phyloP scores from a whole-genome alignment of 2,888 invertebrate genomes.

The Brachylomia viminalis region DNA sequence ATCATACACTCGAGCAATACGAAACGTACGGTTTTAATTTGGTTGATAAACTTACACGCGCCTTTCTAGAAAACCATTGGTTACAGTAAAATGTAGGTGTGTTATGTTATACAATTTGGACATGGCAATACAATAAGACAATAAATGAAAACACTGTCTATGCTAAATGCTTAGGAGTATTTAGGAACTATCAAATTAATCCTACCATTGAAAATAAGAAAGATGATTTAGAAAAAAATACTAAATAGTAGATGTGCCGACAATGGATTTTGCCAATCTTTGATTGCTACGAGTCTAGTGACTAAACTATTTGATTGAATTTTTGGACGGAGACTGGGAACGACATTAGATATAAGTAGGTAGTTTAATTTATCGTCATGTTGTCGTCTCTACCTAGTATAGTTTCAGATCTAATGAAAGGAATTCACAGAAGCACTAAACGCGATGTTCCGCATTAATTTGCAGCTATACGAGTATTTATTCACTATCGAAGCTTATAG shows the following conservation, averaged over 20 bases:
- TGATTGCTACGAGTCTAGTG: neutral
- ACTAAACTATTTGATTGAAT: no score
- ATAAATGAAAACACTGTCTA: neutral
- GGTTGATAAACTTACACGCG: slow-evolving; percentile 9
- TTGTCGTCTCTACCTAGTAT: neutral
- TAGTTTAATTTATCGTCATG: no score
- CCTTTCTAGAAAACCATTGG: slow-evolving; percentile 22
- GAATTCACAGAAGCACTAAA: neutral
- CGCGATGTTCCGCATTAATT: neutral
- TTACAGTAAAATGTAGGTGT: neutral
- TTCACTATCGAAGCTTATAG: neutral
- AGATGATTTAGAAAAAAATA: neutral
- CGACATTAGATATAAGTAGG: neutral
- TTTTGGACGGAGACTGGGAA: no score
- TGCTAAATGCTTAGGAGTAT: neutral
- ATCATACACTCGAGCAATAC: slow-evolving; percentile 49
- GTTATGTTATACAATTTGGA: neutral
- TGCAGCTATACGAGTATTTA: neutral
- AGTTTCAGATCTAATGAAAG: neutral
- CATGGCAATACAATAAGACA: no score
- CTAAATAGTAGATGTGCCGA: no score
- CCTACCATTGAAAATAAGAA: neutral
- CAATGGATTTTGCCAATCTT: neutral
- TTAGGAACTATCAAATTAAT: neutral
- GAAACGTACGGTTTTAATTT: slow-evolving; percentile 29